These are phyloP conservation scores for Salvelinus namaycush DNA, from an alignment of 2,113 vertebrate species.

Conservation along the genomic window DNA sequence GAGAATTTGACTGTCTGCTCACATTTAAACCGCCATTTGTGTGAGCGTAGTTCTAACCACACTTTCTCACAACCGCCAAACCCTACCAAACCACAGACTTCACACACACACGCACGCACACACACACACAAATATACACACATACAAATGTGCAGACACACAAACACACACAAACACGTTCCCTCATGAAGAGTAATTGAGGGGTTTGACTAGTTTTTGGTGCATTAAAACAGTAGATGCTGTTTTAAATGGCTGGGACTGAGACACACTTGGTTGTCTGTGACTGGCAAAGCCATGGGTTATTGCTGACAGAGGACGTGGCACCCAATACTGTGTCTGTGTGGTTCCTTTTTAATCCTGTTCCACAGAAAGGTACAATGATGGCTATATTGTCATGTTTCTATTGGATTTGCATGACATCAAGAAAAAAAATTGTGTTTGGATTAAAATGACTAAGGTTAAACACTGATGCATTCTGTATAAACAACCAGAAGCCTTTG, in stretches of 20 bases:
- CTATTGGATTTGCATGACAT: constrained; percentile 1
- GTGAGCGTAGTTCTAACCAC: constrained; percentile 71
- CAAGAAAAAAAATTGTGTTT: neutral
- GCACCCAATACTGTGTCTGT: constrained; percentile 34
- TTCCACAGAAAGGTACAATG: neutral
- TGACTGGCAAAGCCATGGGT: constrained; percentile 57
- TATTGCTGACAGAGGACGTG: constrained; percentile 70
- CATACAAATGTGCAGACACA: constrained; percentile 23
- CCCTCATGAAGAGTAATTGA: constrained; percentile 70
- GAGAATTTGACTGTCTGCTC: constrained; percentile 77
- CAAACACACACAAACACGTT: constrained; percentile 46
- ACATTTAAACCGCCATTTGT: constrained; percentile 74
- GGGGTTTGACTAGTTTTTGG: constrained; percentile 72
- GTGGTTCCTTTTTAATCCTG: neutral
- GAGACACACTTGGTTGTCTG: constrained; percentile 67
- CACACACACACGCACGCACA: constrained; percentile 14
- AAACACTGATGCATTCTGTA: neutral
- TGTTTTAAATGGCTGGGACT: constrained; percentile 42
- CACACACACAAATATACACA: constrained; percentile 22
- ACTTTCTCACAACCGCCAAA: constrained; percentile 74
- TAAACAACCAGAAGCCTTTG: neutral
- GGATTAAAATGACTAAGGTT: no score
- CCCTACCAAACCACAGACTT: constrained; percentile 70
- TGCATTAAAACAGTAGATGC: constrained; percentile 69
- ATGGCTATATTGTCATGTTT: neutral